Evolutionary conservation across 2,797 vertebrate species (phyloP).

Genomic region (Phataginus tricuspis): DNA sequence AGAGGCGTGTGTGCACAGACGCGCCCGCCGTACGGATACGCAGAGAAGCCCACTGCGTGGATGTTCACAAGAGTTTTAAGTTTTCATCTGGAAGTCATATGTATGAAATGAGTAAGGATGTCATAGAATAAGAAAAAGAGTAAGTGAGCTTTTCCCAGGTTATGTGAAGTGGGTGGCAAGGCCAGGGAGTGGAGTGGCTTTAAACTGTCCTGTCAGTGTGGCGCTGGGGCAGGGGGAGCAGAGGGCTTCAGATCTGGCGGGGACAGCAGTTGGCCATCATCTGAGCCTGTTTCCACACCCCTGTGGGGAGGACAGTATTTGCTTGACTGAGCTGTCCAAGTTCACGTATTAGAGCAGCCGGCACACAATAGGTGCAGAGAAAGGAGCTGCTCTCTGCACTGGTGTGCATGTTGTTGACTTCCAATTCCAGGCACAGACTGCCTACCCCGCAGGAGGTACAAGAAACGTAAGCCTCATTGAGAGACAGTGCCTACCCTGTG

Average conservation of each 20-base stretch:
- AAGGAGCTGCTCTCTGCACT: too few relatives aligned
- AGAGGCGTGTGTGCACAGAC: neutral
- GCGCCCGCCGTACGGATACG: rapidly evolving
- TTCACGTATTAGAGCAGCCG: neutral
- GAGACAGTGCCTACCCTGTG: neutral
- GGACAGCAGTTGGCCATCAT: neutral
- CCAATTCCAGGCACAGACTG: neutral
- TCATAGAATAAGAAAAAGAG: neutral
- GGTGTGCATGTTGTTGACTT: neutral
- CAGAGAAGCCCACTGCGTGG: rapidly evolving
- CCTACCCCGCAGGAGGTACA: neutral
- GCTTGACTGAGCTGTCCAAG: neutral
- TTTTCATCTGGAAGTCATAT: neutral
- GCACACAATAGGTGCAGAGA: neutral
- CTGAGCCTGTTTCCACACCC: neutral
- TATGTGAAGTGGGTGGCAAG: neutral
- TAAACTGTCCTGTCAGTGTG: rapidly evolving
- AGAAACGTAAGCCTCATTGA: rapidly evolving
- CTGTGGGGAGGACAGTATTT: rapidly evolving
- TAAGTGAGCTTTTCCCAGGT: neutral
- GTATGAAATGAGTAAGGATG: neutral
- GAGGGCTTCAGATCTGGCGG: neutral
- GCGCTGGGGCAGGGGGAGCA: neutral
- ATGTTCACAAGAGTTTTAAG: neutral
- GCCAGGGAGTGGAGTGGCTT: too few relatives aligned